Conservation (phyloP, 2,888 invertebrate species). For the Eupithecia exiguata region DNA sequence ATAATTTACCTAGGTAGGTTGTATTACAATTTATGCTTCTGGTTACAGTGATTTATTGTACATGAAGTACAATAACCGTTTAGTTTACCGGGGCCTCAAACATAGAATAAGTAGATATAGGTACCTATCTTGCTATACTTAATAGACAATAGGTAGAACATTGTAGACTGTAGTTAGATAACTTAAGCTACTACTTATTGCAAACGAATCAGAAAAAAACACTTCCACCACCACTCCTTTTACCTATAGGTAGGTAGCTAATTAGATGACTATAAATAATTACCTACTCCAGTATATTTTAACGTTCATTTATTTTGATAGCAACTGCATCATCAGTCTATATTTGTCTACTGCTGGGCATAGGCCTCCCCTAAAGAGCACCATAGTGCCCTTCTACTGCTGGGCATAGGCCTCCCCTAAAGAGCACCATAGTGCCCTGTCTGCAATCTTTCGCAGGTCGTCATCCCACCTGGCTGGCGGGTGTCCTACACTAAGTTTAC, state of each 20-base stretch:
- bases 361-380: no score
- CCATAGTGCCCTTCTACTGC: no score
- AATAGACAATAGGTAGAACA: no score
- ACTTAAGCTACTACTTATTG: not conserved
- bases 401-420: no score
- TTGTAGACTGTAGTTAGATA: not conserved
- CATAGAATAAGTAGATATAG: not conserved
- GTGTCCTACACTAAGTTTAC: no score
- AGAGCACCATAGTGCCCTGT: no score
- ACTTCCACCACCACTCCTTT: not conserved
- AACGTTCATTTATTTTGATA: not conserved
- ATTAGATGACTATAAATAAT: not conserved
- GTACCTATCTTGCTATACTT: not conserved
- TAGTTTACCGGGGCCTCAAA: not conserved
- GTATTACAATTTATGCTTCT: slow-evolving; percentile 43
- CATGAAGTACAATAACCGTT: slow-evolving; percentile 22
- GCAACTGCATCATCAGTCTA: slow-evolving; percentile 2
- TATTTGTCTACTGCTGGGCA: no score
- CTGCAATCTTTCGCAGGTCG: no score
- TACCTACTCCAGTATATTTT: not conserved
- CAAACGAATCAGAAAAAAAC: not conserved
- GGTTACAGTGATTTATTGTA: slow-evolving; percentile 35
- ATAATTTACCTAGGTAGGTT: slow-evolving; percentile 39
- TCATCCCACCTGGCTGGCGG: no score
- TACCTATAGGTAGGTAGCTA: not conserved